Evolutionary conservation across 2,888 invertebrate species (phyloP).

Genomic region (Ligdia adustata): DNA sequence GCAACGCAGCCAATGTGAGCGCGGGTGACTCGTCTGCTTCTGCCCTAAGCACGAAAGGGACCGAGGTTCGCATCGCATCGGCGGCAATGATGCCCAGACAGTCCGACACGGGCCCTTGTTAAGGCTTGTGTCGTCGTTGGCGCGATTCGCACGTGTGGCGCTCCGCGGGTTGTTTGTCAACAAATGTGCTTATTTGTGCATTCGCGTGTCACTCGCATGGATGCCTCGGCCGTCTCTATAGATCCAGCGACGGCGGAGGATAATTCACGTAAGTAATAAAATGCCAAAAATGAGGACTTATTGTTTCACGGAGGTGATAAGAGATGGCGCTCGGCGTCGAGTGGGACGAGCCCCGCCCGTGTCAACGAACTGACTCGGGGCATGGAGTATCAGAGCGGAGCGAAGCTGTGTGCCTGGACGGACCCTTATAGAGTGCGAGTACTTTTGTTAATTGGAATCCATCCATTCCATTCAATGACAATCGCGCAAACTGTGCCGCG

Average conservation of each 20-base stretch:
- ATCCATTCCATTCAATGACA: slow-evolving; percentile 25
- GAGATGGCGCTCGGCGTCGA: slow-evolving; percentile 72
- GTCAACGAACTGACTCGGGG: slow-evolving; percentile 66
- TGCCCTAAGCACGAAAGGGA: slow-evolving; percentile 76
- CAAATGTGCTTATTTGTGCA: slow-evolving; percentile 58
- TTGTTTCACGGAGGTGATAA: slow-evolving; percentile 49
- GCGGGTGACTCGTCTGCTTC: slow-evolving; percentile 36
- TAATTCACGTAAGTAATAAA: slow-evolving; percentile 70
- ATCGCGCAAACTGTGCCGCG: slow-evolving; percentile 14
- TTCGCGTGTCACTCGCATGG: slow-evolving; percentile 52
- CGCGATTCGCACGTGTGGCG: slow-evolving; percentile 54
- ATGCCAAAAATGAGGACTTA: slow-evolving; percentile 45
- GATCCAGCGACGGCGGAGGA: slow-evolving; percentile 46
- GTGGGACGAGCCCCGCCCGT: slow-evolving; percentile 43
- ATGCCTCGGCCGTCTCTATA: slow-evolving; percentile 50
- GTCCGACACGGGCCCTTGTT: slow-evolving; percentile 75
- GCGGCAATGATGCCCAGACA: slow-evolving; percentile 44
- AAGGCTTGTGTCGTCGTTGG: slow-evolving; percentile 58
- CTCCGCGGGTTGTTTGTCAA: slow-evolving; percentile 53
- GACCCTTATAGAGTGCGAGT: slow-evolving; percentile 53
- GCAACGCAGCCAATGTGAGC: slow-evolving; percentile 60
- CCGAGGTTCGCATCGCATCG: slow-evolving; percentile 40
- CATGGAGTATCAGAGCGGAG: slow-evolving; percentile 46
- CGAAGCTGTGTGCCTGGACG: slow-evolving; percentile 39
- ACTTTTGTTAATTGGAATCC: slow-evolving; percentile 44